Evolutionary conservation across 2,113 vertebrate genomes (phyloP), one percentile per base, ranked within the genome.

Genomic region (Nannospalax galili): DNA sequence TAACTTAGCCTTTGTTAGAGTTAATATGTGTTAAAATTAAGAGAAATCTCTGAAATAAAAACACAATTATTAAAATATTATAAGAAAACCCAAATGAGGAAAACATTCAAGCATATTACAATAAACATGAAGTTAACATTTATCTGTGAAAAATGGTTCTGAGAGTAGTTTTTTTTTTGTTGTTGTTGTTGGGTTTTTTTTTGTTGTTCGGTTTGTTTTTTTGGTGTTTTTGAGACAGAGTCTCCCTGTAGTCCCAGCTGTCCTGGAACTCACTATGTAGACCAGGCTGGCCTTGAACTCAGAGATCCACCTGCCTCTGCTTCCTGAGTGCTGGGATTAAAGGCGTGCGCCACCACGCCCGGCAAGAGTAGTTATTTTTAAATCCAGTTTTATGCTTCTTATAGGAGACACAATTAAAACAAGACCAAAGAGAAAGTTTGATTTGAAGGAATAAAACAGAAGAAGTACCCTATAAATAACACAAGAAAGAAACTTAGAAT

Each of bases 61-160:
- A 93, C 80, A 9, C 70, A 74, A n/a, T 85, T 62, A 62, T 93
- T 90, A 90, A 94, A 94, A 79, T 82, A 37, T 10, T 82, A n/a
- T 26, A 74, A 75, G 37, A 80, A 84, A 92, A 80, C 9, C 3
- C 58, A 24, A 48, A 75, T 79, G 75, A 77, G 20, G 52, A 30
- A 88, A 42, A 70, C 74, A 35, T 74, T 88, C 42, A 92, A 84
- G 73, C 69, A 65, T n/a, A 58, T n/a, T n/a, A 69, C 11, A 93
- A 70, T 40, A 95, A 80, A 81, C 75, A 52, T 24, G 65, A 84
- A n/a, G 15, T 15, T 88, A 73, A 78, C 20, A 85, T 82, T 80
- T 91, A 56, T 58, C 37, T 80, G 87, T 2, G 79, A 93, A 95
- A 79, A 93, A 67, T 64, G 15, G 58, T 88, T 90, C 37, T 94